A percentile compares a stretch with the other conserved stretches of the same genome.
Conservation (phyloP, 2,888 invertebrate species). For the Rotaria magnacalcarata region DNA sequence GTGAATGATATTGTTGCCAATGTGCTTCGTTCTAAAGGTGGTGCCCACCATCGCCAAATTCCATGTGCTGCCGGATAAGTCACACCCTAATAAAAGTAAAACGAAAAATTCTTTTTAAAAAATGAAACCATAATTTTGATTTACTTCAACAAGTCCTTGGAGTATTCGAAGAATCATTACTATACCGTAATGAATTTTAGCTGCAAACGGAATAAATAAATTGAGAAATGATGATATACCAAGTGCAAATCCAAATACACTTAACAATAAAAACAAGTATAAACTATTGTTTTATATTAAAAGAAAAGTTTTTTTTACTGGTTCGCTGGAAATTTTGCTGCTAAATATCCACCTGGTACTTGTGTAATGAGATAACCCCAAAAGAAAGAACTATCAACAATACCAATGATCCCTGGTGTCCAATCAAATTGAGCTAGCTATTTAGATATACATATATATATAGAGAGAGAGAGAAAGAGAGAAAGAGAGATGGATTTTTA, state of each 20-base stretch:
- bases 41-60: slow-evolving; percentile 99
- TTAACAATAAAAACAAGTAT: not conserved
- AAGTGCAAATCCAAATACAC: slow-evolving; percentile 90
- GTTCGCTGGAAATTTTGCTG: slow-evolving; percentile 92
- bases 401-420: slow-evolving; percentile 68
- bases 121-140: slow-evolving; percentile 39
- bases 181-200: slow-evolving; percentile 70
- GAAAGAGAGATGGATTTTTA: no score
- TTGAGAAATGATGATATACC: slow-evolving; percentile 84
- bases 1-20: slow-evolving; percentile 95
- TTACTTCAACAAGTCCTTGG: slow-evolving; percentile 78
- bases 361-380: slow-evolving; percentile 96
- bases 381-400: slow-evolving; percentile 93
- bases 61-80: slow-evolving; percentile 99
- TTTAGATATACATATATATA: not conserved
- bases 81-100: slow-evolving; percentile 71
- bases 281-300: no score
- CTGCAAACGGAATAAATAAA: slow-evolving; percentile 84
- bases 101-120: not conserved
- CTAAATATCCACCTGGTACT: slow-evolving; percentile 93
- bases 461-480: no score
- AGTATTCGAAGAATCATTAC: slow-evolving; percentile 83
- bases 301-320: slow-evolving; percentile 52
- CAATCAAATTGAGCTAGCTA: slow-evolving; percentile 69
- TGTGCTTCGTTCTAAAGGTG: slow-evolving; percentile 89